Evolutionary conservation across 2,113 vertebrate genomes (phyloP), one percentile per base, ranked within the genome.

Genomic region (Heterocephalus glaber): DNA sequence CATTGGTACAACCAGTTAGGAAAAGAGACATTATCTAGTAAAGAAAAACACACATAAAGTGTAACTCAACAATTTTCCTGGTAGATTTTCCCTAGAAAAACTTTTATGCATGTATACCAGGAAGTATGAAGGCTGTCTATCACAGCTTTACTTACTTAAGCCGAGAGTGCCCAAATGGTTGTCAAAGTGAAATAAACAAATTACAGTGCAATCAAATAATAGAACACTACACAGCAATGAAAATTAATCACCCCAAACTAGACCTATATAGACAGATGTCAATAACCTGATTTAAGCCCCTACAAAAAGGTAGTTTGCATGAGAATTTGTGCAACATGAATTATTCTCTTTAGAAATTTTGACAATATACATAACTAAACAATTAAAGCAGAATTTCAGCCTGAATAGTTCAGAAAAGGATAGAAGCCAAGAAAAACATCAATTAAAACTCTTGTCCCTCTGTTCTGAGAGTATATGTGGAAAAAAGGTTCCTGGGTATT

Each of bases 281-380:
- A 35, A 83, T 54, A 80, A n/a, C 41, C n/a, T 89, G n/a, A 70
- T 66, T 17, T 60, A 81, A 88, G 26, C 30, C 30, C 60, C 58
- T 49, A n/a, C 49, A 85, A 54, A 24, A n/a, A 38, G 14, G 3
- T 17, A 26, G 13, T 1, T 85, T 85, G 56, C 35, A 87, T 74
- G 83, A 97, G 86, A 89, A 60, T 30, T 76, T 20, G 81, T 87
- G 76, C 2, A 35, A 33, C 28, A 24, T 49, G 44, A 92, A 52
- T 86, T n/a, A 85, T 54, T 95, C 56, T 94, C n/a, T 82, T 89
- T 72, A 72, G 90, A 83, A 94, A 52, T 84, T 81, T 93, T 63
- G 5, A 70, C 93, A 63, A 26, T 65, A 77, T 26, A 28, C 38
- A 63, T 90, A 89, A 79, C 11, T 79, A 24, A 93, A 81, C 30